A percentile compares a stretch with the other conserved stretches of the same genome.
phyloP scores from a whole-genome alignment of 2,797 vertebrate species.

The Phrynocephalus forsythii region DNA sequence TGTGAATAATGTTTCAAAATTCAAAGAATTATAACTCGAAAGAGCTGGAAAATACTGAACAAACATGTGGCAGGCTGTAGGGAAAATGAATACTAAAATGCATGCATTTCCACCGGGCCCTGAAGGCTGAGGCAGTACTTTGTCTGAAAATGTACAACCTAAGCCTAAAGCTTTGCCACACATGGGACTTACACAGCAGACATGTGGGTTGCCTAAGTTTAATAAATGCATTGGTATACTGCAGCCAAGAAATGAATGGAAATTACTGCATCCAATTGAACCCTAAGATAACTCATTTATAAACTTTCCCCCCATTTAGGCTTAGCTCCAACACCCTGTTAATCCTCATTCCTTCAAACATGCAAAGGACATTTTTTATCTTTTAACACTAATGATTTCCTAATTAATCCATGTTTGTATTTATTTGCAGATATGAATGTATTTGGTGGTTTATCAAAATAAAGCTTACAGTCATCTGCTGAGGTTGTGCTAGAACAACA shows the following conservation, averaged over 20 bases:
- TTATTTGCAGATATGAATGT: constrained; percentile 20
- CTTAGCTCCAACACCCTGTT: neutral
- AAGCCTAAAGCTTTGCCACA: neutral
- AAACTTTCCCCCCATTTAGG: neutral
- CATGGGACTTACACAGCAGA: neutral
- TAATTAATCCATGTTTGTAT: constrained; percentile 12
- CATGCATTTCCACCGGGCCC: too few relatives aligned
- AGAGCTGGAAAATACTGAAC: too few relatives aligned
- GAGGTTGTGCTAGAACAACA: neutral
- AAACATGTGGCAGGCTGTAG: too few relatives aligned
- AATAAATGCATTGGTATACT: neutral
- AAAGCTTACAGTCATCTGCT: neutral
- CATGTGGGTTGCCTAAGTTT: neutral
- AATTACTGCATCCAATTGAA: neutral
- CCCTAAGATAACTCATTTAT: neutral
- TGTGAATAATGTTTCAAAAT: too few relatives aligned
- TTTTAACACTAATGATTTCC: constrained; percentile 17
- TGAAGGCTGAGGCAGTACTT: too few relatives aligned
- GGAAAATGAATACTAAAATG: too few relatives aligned
- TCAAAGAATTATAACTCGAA: too few relatives aligned
- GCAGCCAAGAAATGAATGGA: neutral
- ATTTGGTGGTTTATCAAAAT: constrained; percentile 14
- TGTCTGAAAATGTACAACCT: neutral
- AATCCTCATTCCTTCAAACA: constrained; percentile 2
- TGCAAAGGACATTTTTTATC: neutral